These are phyloP conservation scores for Lithobates sylvaticus DNA, from an alignment of 2,797 vertebrate genomes.

Conservation along the genomic window DNA sequence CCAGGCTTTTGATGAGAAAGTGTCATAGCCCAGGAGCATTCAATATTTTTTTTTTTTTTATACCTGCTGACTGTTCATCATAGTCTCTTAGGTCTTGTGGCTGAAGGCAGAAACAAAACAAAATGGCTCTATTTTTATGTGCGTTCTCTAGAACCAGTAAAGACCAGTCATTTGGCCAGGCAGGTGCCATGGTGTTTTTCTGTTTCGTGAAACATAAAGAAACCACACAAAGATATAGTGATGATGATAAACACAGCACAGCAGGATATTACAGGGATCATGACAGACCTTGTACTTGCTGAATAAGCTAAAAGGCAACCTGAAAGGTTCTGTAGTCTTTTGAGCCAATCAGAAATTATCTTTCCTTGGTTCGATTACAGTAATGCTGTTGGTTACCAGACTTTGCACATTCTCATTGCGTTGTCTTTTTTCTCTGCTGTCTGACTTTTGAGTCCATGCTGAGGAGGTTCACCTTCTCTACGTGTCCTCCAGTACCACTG, in stretches of 20 bases:
- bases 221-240: constrained; percentile 70
- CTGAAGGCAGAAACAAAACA: constrained; percentile 78
- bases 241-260: constrained; percentile 80
- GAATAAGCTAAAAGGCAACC: too few species aligned
- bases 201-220: constrained; percentile 76
- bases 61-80: constrained; percentile 89
- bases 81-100: constrained; percentile 86
- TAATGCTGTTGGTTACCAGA: too few species aligned
- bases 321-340: too few species aligned
- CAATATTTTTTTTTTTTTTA: constrained; percentile 70
- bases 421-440: too few species aligned
- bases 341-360: too few species aligned
- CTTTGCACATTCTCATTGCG: too few species aligned
- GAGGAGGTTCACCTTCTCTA: too few species aligned
- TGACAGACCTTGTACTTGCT: too few species aligned
- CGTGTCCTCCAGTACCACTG: too few species aligned
- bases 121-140: constrained; percentile 73
- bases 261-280: constrained; percentile 65
- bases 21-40: constrained; percentile 83
- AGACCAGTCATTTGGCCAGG: constrained; percentile 87
- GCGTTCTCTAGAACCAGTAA: constrained; percentile 80
- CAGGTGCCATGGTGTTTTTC: constrained; percentile 81
- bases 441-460: too few species aligned
- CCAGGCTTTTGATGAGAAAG: constrained; percentile 91
- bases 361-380: too few species aligned